Conservation (phyloP, 2,113 vertebrate genomes). For the Rhegmatorhina hoffmannsi region DNA sequence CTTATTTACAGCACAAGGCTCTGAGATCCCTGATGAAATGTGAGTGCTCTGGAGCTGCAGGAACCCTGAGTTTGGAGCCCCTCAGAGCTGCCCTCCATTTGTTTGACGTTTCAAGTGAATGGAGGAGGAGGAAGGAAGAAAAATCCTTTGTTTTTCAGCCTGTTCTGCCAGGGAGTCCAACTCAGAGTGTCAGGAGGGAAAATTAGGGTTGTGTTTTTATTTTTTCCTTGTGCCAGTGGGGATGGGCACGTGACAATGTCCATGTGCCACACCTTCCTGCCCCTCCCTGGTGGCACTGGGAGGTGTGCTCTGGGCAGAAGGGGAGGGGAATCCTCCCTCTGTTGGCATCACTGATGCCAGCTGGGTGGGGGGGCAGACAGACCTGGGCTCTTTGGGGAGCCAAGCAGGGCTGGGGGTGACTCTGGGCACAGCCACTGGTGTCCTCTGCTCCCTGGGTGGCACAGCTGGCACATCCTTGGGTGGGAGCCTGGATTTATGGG, state of each 20-base stretch:
- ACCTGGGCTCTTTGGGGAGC: not conserved
- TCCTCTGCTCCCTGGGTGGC: not conserved
- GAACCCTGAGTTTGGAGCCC: not conserved
- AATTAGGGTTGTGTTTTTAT: not conserved
- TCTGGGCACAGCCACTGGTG: fast-evolving
- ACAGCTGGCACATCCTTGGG: not conserved
- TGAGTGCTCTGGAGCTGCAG: not conserved
- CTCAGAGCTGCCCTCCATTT: not conserved
- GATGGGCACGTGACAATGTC: not conserved
- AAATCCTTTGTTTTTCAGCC: not conserved
- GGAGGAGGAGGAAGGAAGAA: not conserved
- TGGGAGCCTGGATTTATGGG: not conserved
- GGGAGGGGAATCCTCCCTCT: not conserved
- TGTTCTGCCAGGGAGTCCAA: not conserved
- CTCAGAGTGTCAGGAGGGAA: not conserved
- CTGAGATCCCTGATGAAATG: not conserved
- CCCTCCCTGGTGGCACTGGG: not conserved
- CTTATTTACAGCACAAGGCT: slow-evolving; percentile 66
- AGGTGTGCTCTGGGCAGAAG: fast-evolving
- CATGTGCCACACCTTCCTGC: not conserved
- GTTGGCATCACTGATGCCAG: not conserved
- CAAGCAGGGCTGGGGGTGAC: not conserved
- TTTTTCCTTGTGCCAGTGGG: not conserved
- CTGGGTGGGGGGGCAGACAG: not conserved
- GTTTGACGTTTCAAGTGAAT: not conserved